Base-by-base conservation (phyloP, 1,140 invertebrate species). In the Phymorhynchus buccinoides region DNA sequence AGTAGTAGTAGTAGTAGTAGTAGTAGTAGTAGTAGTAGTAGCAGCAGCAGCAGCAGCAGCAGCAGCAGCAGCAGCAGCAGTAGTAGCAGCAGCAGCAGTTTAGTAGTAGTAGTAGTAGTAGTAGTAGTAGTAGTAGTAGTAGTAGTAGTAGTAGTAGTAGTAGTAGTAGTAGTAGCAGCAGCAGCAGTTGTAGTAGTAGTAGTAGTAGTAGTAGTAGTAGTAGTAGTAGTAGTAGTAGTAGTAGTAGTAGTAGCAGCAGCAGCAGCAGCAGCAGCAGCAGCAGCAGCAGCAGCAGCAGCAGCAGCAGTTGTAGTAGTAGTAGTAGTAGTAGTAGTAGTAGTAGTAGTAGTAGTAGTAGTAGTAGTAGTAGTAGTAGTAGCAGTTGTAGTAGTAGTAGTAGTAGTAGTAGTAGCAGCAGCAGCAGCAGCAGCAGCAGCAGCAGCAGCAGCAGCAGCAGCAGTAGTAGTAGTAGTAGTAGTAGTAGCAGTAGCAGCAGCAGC, bases 21-120 rank as follows among this genome's bases (percentile, higher is more conserved):
- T 66, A 66, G 56, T 66, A 66, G 56, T 66, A 66, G 56, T 66
- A 66, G 56, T 66, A 66, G 56, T 66, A 66, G 56, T 66, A 66
- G 56, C 30, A 66, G 56, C 30, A 66, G 56, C 30, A 66, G 56
- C 30, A 66, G 56, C 30, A 66, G 56, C 30, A 66, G 56, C 30
- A 66, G 56, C 30, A 66, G 56, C 16, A 66, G 56, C 30, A 66
- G 56, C 30, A 66, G 56, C 30, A 66, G 56, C 30, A 66, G 56
- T 66, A 66, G 56, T 66, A 66, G 56, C 30, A 66, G 56, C 30
- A 66, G 56, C 30, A 66, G 56, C 30, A n/a, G n/a, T n/a, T n/a
- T n/a, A n/a, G n/a, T n/a, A n/a, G n/a, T n/a, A n/a, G n/a, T n/a
- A n/a, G n/a, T 18, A 66, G 56, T 66, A 66, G 56, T 66, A 66